These are phyloP conservation scores for Lasioglossum marginatum DNA, from an alignment of 2,888 invertebrate genomes.

Conservation along the genomic window DNA sequence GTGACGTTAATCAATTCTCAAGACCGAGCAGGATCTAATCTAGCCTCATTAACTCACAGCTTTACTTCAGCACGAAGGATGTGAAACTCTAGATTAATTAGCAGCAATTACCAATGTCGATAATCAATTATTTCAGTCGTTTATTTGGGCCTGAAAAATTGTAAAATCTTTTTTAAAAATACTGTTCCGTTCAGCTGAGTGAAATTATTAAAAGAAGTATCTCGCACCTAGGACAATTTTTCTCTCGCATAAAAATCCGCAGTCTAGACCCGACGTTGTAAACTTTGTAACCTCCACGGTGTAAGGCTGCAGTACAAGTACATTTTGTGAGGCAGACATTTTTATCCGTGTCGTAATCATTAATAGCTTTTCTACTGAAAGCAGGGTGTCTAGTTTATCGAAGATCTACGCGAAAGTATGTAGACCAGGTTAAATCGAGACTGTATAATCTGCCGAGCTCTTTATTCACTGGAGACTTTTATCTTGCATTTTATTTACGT, in stretches of 20 bases:
- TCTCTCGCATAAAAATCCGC: background rate
- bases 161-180: too few species aligned
- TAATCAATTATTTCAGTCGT: too few species aligned
- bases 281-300: background rate
- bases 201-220: too few species aligned
- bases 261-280: background rate
- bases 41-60: too few species aligned
- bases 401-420: background rate
- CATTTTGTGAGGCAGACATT: background rate
- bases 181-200: too few species aligned
- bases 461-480: background rate
- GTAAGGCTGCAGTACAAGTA: background rate
- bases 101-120: too few species aligned
- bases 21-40: too few species aligned
- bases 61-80: too few species aligned
- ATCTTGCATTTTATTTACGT: conserved; percentile 9
- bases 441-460: background rate
- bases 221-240: too few species aligned
- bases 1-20: too few species aligned
- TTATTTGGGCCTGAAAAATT: too few species aligned
- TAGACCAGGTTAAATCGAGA: background rate
- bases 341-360: background rate
- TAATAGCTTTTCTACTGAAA: background rate
- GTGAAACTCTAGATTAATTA: too few species aligned
- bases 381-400: background rate